Evolutionary conservation across 1,140 invertebrate species (phyloP), one percentile per base, ranked within the genome.

Genomic region (Brachionus sp.): DNA sequence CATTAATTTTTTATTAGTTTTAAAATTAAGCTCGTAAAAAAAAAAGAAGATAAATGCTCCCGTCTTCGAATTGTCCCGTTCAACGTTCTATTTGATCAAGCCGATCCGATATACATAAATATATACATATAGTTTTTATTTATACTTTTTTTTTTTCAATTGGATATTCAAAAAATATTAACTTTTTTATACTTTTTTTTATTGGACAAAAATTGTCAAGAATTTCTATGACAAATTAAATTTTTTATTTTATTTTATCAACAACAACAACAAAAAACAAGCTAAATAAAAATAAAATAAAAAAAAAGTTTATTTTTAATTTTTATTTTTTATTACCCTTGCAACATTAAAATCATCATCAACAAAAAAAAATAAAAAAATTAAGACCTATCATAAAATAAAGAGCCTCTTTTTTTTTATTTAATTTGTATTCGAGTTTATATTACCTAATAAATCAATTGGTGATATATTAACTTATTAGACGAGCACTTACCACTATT

Each of bases 391-490:
- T 70, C 16, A 37, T 37, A 37, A 37, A 39, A 70, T 70, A 42
- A 19, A 35, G 13, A 66, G 33, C 33, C 13, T 29, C 25, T 33
- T 16, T 39, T n/a, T n/a, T n/a, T n/a, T n/a, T n/a, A n/a, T n/a
- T n/a, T 70, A 39, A 57, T 23, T 70, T 19, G 66, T 39, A 19
- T 70, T 37, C 16, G 16, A 37, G 35, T 39, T 70, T 70, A 70
- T 66, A 66, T 70, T 70, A 70, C 66, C 66, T 70, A 70, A 70
- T 70, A 70, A 70, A 70, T 70, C 66, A 70, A 70, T 70, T 70
- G 66, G 66, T 70, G 37, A 37, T 70, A 70, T 13, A 70, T 39
- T 70, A 39, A n/a, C 33, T 70, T 39, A 19, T 39, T 39, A 70
- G 35, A 39, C 19, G 16, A 5, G 50, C 16, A 19, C 50, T 57